These are phyloP conservation scores for Dromas ardeola DNA, from an alignment of 2,113 vertebrate genomes.

Conservation along the genomic window DNA sequence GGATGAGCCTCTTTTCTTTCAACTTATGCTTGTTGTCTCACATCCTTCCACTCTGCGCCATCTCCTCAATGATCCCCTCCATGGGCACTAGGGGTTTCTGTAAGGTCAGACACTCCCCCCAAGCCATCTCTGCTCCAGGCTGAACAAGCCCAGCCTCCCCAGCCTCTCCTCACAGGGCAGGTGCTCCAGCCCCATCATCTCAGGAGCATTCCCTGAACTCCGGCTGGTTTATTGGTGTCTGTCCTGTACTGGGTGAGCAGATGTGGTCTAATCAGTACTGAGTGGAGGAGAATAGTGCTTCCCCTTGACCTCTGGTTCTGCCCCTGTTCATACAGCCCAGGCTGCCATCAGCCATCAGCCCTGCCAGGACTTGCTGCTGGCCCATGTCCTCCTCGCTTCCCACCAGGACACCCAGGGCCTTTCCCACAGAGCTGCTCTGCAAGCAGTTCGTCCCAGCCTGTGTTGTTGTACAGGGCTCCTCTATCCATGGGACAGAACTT, in stretches of 20 bases:
- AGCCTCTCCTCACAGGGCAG: not conserved
- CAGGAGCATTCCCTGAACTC: not conserved
- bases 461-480: not conserved
- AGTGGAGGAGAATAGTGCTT: not conserved
- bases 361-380: not conserved
- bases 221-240: not conserved
- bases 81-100: not conserved
- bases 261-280: not conserved
- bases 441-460: not conserved
- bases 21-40: not conserved
- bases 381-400: not conserved
- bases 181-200: not conserved
- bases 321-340: not conserved
- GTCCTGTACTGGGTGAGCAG: not conserved
- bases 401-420: not conserved
- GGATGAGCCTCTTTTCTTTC: not conserved
- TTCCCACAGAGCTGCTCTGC: not conserved
- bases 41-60: not conserved
- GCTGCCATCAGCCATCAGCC: fast-evolving
- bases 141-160: not conserved
- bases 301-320: not conserved
- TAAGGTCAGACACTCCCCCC: not conserved
- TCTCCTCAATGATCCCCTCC: not conserved
- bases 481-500: not conserved
- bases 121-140: not conserved